A percentile compares a stretch with the other conserved stretches of the same genome.
Evolutionary conservation across 2,113 vertebrate species (phyloP).

Genomic region (Callithrix jacchus): DNA sequence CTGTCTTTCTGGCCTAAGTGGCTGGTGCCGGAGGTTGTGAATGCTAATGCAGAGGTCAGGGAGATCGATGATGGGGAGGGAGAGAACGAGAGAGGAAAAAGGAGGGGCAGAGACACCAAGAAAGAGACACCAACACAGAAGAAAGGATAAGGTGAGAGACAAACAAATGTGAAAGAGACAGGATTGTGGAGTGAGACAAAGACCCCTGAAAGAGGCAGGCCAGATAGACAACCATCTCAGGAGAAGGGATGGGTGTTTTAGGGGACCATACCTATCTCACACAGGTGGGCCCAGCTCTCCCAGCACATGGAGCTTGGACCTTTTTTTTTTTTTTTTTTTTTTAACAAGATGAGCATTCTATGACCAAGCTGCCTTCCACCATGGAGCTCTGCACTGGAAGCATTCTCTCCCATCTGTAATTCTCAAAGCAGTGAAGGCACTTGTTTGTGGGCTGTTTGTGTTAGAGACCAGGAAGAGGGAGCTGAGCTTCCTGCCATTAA

Average conservation of each 20-base stretch:
- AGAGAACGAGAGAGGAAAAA: not conserved
- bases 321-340: not conserved
- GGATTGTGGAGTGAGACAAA: not conserved
- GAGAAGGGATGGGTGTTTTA: rapidly evolving
- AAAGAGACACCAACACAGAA: not conserved
- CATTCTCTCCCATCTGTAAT: not conserved
- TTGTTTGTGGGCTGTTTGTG: not conserved
- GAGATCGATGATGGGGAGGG: constrained; percentile 45
- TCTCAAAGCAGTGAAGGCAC: not conserved
- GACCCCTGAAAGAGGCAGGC: not conserved
- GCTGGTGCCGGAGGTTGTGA: constrained; percentile 74
- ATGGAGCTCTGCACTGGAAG: not conserved
- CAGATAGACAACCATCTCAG: not conserved
- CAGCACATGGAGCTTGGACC: not conserved
- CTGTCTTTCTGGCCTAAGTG: constrained; percentile 82
- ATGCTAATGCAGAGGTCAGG: constrained; percentile 78
- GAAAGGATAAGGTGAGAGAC: not conserved
- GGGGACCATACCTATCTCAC: not conserved
- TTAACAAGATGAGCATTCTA: not conserved
- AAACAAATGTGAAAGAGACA: not conserved
- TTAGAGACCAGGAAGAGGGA: not conserved
- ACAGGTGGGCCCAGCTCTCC: not conserved
- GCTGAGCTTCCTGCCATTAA: not conserved
- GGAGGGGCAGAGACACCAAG: constrained; percentile 16
- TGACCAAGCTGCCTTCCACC: not conserved